Percentiles rank a stretch among this genome's conserved stretches.
These are phyloP conservation scores for Leucoraja erinaceus DNA, from an alignment of 2,113 vertebrate species.

Conservation along the genomic window DNA sequence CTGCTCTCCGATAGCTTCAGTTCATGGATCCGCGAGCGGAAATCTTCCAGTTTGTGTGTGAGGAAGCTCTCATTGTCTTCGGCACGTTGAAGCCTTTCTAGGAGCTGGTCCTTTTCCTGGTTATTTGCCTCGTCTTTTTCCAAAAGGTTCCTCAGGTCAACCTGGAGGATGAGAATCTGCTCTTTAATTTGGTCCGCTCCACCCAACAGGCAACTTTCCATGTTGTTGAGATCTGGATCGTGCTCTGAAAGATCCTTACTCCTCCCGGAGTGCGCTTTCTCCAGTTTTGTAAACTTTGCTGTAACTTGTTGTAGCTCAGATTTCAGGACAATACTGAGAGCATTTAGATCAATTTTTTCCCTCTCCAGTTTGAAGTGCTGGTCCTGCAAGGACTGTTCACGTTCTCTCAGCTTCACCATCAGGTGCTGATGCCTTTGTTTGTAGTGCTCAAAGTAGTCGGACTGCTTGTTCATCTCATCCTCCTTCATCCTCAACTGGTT, in stretches of 20 bases:
- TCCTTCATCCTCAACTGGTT: conserved; percentile 64
- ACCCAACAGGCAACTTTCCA: conserved; percentile 39
- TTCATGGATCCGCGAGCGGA: conserved; percentile 48
- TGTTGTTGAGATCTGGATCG: conserved; percentile 38
- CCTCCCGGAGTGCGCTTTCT: conserved; percentile 39
- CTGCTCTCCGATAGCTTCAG: conserved; percentile 59
- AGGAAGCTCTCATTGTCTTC: conserved; percentile 56
- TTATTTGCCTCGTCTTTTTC: conserved; percentile 52
- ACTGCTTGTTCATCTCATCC: conserved; percentile 65
- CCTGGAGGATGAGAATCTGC: conserved; percentile 47
- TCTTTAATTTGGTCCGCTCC: conserved; percentile 49
- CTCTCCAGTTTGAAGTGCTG: conserved; percentile 63
- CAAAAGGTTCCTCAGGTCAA: conserved; percentile 54
- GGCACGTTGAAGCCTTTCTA: conserved; percentile 52
- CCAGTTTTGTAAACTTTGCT: conserved; percentile 41
- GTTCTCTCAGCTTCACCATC: conserved; percentile 53
- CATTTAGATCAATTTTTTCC: conserved; percentile 57
- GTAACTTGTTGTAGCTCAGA: conserved; percentile 40
- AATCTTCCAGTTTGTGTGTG: conserved; percentile 57
- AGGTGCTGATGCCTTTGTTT: conserved; percentile 64
- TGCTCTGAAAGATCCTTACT: conserved; percentile 21
- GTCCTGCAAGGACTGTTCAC: conserved; percentile 56
- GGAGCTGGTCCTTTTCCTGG: conserved; percentile 49
- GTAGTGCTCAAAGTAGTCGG: conserved; percentile 68
- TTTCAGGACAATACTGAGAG: conserved; percentile 46